Conservation (phyloP, 1,140 invertebrate genomes). For the Pseudomyrmex dendroicus region DNA sequence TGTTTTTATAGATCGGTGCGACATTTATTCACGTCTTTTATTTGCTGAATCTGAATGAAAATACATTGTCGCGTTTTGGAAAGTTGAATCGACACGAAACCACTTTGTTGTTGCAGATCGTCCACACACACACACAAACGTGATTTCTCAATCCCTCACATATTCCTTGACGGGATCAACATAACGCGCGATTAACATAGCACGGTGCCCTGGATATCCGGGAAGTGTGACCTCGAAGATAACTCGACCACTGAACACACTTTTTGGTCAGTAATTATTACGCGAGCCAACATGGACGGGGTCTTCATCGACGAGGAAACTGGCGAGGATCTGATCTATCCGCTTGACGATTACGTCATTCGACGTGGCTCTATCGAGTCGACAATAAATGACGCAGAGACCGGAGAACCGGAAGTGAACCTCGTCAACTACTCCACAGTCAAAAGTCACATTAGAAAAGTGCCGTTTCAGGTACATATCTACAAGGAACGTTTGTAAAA, state of each 20-base stretch:
- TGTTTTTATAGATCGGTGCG: no score
- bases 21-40: no score
- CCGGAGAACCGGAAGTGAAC: slow-evolving; percentile 79
- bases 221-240: slow-evolving; percentile 78
- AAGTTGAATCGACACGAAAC: no score
- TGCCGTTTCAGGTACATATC: slow-evolving; percentile 78
- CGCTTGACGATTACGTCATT: slow-evolving; percentile 34
- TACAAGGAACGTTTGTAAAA: neutral
- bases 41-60: no score
- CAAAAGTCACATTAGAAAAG: slow-evolving; percentile 61
- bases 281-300: slow-evolving; percentile 61
- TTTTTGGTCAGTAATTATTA: neutral
- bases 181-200: slow-evolving; percentile 66
- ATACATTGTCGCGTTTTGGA: no score
- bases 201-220: slow-evolving; percentile 63
- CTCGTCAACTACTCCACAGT: slow-evolving; percentile 20
- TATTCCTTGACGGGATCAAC: neutral
- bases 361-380: neutral
- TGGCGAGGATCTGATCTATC: slow-evolving; percentile 75
- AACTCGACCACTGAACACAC: slow-evolving; percentile 37
- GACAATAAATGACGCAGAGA: slow-evolving; percentile 77
- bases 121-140: no score
- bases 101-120: no score
- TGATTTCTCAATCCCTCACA: neutral
- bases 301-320: slow-evolving; percentile 79